Percentiles rank a stretch among this genome's conserved stretches.
phyloP scores from a whole-genome alignment of 23 tunicate genomes.

The Clavelina lepadiformis region DNA sequence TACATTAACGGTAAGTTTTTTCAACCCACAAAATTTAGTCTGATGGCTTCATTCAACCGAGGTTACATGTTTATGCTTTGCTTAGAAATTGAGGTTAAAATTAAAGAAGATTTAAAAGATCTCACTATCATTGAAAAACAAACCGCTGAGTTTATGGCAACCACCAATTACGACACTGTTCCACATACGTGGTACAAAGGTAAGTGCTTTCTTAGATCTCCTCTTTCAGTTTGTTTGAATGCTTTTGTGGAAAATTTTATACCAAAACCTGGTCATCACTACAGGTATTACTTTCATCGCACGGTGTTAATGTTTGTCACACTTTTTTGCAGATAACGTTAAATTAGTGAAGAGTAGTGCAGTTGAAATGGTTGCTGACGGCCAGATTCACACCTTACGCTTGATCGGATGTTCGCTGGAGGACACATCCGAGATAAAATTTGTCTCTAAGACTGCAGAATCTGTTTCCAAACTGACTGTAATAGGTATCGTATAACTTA shows the following conservation, averaged over 20 bases:
- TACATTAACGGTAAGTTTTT: constrained; percentile 54
- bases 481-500: constrained; percentile 48
- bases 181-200: constrained; percentile 82
- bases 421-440: constrained; percentile 64
- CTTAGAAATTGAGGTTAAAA: constrained; percentile 57
- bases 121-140: constrained; percentile 56
- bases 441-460: constrained; percentile 65
- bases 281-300: no score
- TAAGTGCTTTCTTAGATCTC: constrained; percentile 13
- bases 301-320: no score
- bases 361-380: constrained; percentile 64
- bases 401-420: constrained; percentile 45
- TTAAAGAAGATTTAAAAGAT: constrained; percentile 36
- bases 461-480: constrained; percentile 51
- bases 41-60: background rate
- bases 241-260: background rate
- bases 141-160: constrained; percentile 43
- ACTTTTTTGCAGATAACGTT: constrained; percentile 46
- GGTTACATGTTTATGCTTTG: no score
- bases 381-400: constrained; percentile 44
- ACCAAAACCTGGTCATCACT: background rate
- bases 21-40: background rate
- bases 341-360: constrained; percentile 51
- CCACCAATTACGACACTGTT: constrained; percentile 63
- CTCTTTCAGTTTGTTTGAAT: no score